phyloP scores from a whole-genome alignment of 64 coral and sea anemone genomes.

The Montipora sp. region DNA sequence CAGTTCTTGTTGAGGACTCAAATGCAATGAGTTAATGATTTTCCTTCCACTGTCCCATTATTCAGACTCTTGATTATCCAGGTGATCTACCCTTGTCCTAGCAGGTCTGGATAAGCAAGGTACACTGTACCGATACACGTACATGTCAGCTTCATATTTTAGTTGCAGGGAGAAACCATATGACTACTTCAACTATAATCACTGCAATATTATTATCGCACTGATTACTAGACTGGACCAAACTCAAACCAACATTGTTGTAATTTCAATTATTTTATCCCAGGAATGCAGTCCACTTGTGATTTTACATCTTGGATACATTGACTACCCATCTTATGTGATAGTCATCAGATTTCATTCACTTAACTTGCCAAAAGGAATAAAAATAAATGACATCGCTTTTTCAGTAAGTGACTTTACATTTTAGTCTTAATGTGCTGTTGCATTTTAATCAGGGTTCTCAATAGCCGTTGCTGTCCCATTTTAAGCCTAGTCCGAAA shows the following conservation, averaged over 20 bases:
- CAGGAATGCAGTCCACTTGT: constrained; percentile 84
- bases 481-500: too few species aligned
- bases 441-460: too few species aligned
- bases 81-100: too few species aligned
- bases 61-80: too few species aligned
- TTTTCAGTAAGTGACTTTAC: constrained; percentile 75
- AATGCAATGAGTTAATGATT: too few species aligned
- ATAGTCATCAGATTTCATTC: constrained; percentile 66
- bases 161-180: neutral
- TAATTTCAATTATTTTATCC: neutral
- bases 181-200: neutral
- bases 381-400: constrained; percentile 72
- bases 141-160: too few species aligned
- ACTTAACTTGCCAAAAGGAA: constrained; percentile 73
- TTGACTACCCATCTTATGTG: constrained; percentile 93
- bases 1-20: too few species aligned
- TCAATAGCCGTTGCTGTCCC: too few species aligned
- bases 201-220: neutral
- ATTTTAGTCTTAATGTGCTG: neutral
- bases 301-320: constrained; percentile 91
- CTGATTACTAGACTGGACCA: neutral
- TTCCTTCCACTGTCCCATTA: too few species aligned
- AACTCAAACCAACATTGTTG: neutral
- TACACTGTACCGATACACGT: too few species aligned
- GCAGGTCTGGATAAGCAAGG: too few species aligned